These are phyloP conservation scores for Taenioides sp. DNA, from an alignment of 2,797 vertebrate genomes.

Conservation along the genomic window DNA sequence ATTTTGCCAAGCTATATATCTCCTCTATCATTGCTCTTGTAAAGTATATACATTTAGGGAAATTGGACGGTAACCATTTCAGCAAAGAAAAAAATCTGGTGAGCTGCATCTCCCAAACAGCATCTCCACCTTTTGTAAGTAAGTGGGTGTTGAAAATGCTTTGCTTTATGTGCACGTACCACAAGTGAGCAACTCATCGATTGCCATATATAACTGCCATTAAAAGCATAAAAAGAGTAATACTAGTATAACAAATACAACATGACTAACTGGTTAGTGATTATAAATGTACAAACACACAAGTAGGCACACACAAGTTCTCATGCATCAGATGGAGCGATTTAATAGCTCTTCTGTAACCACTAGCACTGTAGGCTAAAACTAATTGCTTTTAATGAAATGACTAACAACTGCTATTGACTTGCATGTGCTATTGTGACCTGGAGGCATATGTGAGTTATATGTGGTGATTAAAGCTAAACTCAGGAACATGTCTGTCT, in stretches of 20 bases:
- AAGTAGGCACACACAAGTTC: conserved; percentile 1
- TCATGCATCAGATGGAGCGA: conserved; percentile 21
- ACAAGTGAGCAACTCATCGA: neutral
- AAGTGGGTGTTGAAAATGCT: neutral
- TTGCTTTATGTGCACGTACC: neutral
- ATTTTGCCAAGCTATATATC: too few species aligned
- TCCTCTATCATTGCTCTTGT: too few species aligned
- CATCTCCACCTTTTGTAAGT: neutral
- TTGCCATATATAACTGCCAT: neutral
- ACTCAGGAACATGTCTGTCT: neutral
- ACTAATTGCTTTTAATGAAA: conserved; percentile 38
- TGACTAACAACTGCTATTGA: conserved; percentile 39
- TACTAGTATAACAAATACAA: neutral
- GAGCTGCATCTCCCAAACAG: neutral
- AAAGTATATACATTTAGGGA: too few species aligned
- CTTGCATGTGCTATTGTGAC: conserved; percentile 30
- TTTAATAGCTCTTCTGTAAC: conserved; percentile 29
- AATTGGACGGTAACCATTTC: too few species aligned
- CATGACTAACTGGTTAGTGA: neutral
- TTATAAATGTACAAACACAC: conserved; percentile 12
- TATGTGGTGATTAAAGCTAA: conserved; percentile 8
- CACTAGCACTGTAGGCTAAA: conserved; percentile 1
- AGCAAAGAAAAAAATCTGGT: too few species aligned
- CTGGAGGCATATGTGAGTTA: conserved; percentile 31
- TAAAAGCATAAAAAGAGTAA: neutral